Evolutionary conservation across 2,113 vertebrate species (phyloP), one percentile per base, ranked within the genome.

Genomic region (Bujurquina vittata): DNA sequence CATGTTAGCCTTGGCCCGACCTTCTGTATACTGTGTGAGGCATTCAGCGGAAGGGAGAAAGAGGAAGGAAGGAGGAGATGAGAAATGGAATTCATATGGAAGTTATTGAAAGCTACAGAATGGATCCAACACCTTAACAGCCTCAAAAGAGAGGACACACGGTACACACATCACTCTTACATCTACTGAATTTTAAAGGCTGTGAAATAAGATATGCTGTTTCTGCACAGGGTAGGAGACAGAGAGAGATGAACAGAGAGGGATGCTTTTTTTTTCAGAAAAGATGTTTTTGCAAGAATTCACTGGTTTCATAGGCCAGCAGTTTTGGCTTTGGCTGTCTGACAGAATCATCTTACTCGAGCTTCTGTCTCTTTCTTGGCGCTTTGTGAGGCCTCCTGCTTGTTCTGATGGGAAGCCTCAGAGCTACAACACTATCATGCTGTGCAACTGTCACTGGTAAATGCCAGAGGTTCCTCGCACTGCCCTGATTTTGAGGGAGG

Each of bases 1-100:
- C 94, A 91, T 95, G 94, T 95, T 95, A 94, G 95, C 93, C 93
- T 95, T 95, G 95, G 94, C 94, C 83, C 84, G 81, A 81, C 79
- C 76, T 84, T 91, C 88, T 90, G 90, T 90, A 91, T 85, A 93
- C 91, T 83, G 85, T 84, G 76, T 89, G 88, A 88, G 83, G 90
- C 83, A 73, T 87, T 93, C 88, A 87, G 88, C 84, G 74, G 83
- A 90, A 84, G 88, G 75, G 88, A 91, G 82, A 87, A 55, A 82
- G 87, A 83, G 81, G 77, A 91, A 84, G 82, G 88, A 83, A 63
- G 84, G 83, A 87, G 84, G 87, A 91, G 90, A 89, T 83, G 89
- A 92, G 82, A 92, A 93, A 94, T 91, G 35, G 93, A 92, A 90
- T 12, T 57, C 91, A 91, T 90, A 93, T 91, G 92, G 91, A 88